Percentiles rank a stretch among this genome's conserved stretches.
These are phyloP conservation scores for Gnathonemus echidnorhynchus DNA, from an alignment of 2,113 vertebrate genomes.

Conservation along the genomic window DNA sequence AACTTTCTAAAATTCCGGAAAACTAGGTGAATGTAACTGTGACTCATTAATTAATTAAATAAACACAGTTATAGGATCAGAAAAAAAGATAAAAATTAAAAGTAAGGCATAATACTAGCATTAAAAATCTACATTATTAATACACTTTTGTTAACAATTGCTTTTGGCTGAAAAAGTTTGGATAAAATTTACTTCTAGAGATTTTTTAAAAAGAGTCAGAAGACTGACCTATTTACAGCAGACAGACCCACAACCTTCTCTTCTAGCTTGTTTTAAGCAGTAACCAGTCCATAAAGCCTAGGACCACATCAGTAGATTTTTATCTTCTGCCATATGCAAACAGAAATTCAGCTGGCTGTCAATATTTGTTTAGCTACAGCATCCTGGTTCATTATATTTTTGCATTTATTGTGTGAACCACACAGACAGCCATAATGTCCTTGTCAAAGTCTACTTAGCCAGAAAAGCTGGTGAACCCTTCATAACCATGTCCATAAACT, in stretches of 20 bases:
- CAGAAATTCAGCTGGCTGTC: constrained; percentile 27
- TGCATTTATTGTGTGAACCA: constrained; percentile 11
- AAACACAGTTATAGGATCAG: not conserved
- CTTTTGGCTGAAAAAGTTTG: not conserved
- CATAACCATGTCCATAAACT: not conserved
- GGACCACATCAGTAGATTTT: constrained; percentile 38
- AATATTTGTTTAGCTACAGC: constrained; percentile 39
- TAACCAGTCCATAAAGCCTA: constrained; percentile 26
- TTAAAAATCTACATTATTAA: not conserved
- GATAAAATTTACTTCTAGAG: not conserved
- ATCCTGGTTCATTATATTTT: constrained; percentile 24
- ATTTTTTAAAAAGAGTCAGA: constrained; percentile 12
- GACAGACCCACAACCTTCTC: not conserved
- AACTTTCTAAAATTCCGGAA: not conserved
- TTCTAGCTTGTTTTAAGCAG: not conserved
- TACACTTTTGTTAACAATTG: not conserved
- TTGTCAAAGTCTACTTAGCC: not conserved
- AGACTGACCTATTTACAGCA: not conserved
- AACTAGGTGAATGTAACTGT: not conserved
- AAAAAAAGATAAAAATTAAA: not conserved
- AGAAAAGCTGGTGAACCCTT: not conserved
- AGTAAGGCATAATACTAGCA: not conserved
- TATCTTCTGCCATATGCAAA: constrained; percentile 24
- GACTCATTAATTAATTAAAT: constrained; percentile 2
- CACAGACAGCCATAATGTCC: not conserved